phyloP scores from a whole-genome alignment of 1,140 invertebrate species.

The Zaprionus inermis region DNA sequence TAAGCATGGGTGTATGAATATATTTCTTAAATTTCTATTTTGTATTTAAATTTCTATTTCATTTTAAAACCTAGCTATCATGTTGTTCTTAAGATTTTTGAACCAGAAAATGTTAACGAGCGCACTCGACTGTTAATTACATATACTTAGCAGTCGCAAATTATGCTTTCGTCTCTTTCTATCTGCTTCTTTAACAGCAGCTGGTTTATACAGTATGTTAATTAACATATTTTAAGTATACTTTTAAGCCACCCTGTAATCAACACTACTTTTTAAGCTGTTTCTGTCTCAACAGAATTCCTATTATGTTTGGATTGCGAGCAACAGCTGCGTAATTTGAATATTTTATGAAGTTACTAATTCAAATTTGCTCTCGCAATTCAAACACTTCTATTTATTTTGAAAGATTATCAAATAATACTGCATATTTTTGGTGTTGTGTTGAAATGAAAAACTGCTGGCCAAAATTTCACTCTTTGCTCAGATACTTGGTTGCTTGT shows the following conservation, averaged over 20 bases:
- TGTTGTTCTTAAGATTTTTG: too few relatives aligned
- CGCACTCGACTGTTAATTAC: too few relatives aligned
- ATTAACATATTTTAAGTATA: background rate
- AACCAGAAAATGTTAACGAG: too few relatives aligned
- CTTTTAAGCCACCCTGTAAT: too few relatives aligned
- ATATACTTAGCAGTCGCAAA: background rate
- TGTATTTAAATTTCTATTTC: too few relatives aligned
- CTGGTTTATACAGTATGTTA: background rate
- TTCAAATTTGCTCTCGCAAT: conserved; percentile 1
- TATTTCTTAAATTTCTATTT: too few relatives aligned
- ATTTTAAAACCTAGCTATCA: too few relatives aligned
- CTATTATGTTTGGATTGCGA: too few relatives aligned
- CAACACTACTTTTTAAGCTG: too few relatives aligned
- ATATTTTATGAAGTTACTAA: background rate
- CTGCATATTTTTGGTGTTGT: conserved; percentile 26
- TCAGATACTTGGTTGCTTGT: conserved; percentile 41
- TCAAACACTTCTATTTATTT: background rate
- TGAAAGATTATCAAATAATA: conserved; percentile 13
- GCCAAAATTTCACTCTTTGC: conserved; percentile 14
- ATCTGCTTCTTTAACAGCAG: too few relatives aligned
- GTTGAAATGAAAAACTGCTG: conserved; percentile 39
- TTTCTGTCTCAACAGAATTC: too few relatives aligned
- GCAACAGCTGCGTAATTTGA: background rate
- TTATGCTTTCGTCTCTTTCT: background rate
- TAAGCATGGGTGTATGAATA: too few relatives aligned